Evolutionary conservation across 2,888 invertebrate species (phyloP).

Genomic region (Cryptus armator): DNA sequence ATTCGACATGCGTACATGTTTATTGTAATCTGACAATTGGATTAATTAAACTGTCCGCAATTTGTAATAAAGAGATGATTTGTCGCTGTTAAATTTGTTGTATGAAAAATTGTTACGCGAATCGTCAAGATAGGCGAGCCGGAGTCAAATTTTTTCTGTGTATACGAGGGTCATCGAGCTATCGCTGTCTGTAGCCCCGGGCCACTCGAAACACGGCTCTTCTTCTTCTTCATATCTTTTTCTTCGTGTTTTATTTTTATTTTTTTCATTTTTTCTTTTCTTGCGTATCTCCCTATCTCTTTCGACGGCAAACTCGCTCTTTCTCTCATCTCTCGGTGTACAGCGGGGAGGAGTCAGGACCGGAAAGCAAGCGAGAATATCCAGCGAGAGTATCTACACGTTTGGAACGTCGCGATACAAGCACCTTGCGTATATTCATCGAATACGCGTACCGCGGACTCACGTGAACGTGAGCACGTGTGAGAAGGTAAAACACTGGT

Average conservation of each 20-base stretch:
- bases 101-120: not conserved
- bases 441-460: not conserved
- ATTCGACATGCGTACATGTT: not conserved
- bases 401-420: conserved; percentile 8
- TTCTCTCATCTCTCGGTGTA: conserved; percentile 22
- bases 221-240: conserved; percentile 51
- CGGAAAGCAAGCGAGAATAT: conserved; percentile 18
- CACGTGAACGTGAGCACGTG: conserved; percentile 21
- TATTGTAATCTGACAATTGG: not conserved
- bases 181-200: conserved; percentile 76
- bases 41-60: not conserved
- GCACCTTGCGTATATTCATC: conserved; percentile 34
- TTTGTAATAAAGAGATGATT: not conserved
- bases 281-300: not conserved
- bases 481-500: conserved; percentile 34
- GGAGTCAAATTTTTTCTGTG: conserved; percentile 70
- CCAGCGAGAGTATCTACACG: not conserved
- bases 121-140: not conserved
- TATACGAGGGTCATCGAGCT: conserved; percentile 70
- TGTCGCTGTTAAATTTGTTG: not conserved
- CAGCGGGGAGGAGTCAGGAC: not conserved
- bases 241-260: conserved; percentile 29
- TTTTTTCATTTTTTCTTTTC: conserved; percentile 24
- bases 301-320: not conserved
- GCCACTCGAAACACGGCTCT: conserved; percentile 68